Evolutionary conservation across 2,797 vertebrate species (phyloP).

Genomic region (Pangasius larnaudii): DNA sequence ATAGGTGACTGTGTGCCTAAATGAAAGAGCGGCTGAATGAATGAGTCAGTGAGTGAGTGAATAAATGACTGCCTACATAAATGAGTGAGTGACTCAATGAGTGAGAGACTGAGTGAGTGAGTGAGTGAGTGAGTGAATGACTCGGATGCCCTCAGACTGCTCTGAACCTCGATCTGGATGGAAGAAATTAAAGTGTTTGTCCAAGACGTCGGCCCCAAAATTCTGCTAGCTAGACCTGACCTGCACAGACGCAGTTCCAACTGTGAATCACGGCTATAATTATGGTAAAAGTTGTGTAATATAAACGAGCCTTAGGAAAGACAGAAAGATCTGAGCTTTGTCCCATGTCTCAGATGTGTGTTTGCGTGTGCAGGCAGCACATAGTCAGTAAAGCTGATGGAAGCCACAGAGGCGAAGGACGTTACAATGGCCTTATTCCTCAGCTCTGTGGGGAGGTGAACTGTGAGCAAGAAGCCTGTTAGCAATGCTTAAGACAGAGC

Average conservation of each 20-base stretch:
- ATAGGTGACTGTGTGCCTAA: no score
- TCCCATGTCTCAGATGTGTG: neutral
- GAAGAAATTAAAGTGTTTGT: neutral
- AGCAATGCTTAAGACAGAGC: constrained; percentile 32
- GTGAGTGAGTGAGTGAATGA: neutral
- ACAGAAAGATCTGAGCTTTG: neutral
- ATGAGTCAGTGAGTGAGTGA: neutral
- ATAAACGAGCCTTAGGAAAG: neutral
- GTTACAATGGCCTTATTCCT: constrained; percentile 39
- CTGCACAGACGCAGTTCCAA: neutral
- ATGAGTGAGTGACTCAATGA: neutral
- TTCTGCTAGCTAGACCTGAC: neutral
- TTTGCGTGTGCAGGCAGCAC: neutral
- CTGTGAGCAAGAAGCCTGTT: constrained; percentile 45
- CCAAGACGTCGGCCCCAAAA: constrained; percentile 2
- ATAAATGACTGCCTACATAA: neutral
- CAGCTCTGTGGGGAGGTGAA: constrained; percentile 45
- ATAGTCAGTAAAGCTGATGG: constrained; percentile 13
- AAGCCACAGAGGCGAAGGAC: constrained; percentile 19
- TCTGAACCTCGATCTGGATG: neutral
- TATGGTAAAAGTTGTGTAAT: constrained; percentile 9
- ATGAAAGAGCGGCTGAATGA: neutral
- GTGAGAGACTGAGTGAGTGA: neutral
- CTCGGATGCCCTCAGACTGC: neutral
- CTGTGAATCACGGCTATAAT: constrained; percentile 1